A percentile compares a stretch with the other conserved stretches of the same genome.
Evolutionary conservation across 2,888 invertebrate genomes (phyloP).

Genomic region (Drosophila pseudotalamancana): DNA sequence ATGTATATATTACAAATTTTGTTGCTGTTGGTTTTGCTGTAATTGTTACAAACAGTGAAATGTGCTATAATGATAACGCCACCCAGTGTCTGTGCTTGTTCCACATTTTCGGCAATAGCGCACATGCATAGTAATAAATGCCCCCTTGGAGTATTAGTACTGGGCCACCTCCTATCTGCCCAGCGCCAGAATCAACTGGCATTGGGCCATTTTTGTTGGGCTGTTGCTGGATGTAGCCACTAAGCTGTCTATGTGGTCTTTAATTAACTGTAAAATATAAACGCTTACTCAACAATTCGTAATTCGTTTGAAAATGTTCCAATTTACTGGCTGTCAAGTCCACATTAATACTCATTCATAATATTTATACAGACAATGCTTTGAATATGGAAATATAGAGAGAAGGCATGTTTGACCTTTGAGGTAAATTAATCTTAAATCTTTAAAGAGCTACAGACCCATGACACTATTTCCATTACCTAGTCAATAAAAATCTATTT

Average conservation of each 20-base stretch:
- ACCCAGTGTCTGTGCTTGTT: constrained; percentile 54
- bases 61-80: constrained; percentile 76
- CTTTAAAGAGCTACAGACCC: no score
- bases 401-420: no score
- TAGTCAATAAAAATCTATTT: no score
- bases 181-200: constrained; percentile 29
- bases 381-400: no score
- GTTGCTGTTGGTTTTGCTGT: constrained; percentile 54
- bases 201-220: constrained; percentile 46
- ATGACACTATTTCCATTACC: no score
- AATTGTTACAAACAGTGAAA: constrained; percentile 78
- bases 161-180: constrained; percentile 28
- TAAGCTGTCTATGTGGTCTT: constrained; percentile 18
- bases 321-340: background rate
- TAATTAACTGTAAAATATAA: constrained; percentile 40
- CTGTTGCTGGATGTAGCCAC: constrained; percentile 21
- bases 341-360: no score
- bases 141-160: constrained; percentile 29
- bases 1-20: constrained; percentile 72
- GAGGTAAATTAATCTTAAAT: no score
- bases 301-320: background rate
- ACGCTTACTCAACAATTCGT: background rate
- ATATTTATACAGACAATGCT: no score
- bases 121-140: constrained; percentile 4
- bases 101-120: constrained; percentile 50